Evolutionary conservation across 2,113 vertebrate species (phyloP).

Genomic region (Prunella fulvescens): DNA sequence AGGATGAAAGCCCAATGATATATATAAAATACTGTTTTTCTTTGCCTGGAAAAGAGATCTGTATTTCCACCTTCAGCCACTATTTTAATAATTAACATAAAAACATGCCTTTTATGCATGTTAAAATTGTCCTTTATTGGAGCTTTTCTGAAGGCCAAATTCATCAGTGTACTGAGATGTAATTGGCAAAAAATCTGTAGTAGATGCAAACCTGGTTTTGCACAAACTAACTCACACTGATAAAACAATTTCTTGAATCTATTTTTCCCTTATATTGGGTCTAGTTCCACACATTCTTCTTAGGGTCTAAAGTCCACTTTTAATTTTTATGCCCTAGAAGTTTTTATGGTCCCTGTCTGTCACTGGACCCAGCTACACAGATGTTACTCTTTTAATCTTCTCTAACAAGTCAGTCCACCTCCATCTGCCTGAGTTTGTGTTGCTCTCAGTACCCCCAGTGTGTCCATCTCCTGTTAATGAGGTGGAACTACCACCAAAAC

Average conservation of each 20-base stretch:
- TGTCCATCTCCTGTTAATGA: neutral
- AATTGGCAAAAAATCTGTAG: neutral
- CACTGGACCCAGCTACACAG: neutral
- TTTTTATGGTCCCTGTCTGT: neutral
- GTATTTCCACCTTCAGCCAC: accelerated
- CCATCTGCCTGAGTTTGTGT: neutral
- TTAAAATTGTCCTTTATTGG: neutral
- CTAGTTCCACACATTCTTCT: neutral
- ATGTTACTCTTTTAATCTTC: neutral
- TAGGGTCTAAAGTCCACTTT: neutral
- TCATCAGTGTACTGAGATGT: neutral
- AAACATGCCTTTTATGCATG: neutral
- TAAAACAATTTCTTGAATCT: neutral
- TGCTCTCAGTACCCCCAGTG: neutral
- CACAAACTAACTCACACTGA: neutral
- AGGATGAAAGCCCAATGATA: neutral
- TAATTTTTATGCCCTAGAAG: neutral
- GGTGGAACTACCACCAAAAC: neutral
- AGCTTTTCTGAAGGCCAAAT: neutral
- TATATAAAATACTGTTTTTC: neutral
- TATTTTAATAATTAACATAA: neutral
- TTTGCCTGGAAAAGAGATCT: neutral
- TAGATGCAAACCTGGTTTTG: neutral
- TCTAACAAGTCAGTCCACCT: neutral
- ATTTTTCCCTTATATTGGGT: neutral